Evolutionary conservation across 2,113 vertebrate species (phyloP).

Genomic region (Vanacampus margaritifer): DNA sequence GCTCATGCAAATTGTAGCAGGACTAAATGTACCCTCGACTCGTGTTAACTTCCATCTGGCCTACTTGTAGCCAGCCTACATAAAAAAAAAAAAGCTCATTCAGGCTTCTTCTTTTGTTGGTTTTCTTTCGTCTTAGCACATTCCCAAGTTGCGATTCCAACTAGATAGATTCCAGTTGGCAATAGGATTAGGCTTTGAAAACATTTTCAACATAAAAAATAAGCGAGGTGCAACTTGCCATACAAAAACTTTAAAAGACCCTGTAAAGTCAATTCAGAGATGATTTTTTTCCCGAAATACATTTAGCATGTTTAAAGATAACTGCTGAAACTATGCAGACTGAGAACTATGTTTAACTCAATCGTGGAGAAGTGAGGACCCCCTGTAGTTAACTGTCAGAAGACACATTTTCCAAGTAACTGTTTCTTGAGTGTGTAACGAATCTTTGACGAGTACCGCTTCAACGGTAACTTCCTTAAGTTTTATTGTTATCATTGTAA

Average conservation of each 20-base stretch:
- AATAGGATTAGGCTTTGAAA: not conserved
- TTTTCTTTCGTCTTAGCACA: not conserved
- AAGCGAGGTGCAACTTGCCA: not conserved
- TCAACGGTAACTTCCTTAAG: too few species aligned
- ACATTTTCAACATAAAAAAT: not conserved
- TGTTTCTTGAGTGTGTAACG: too few species aligned
- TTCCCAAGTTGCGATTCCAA: not conserved
- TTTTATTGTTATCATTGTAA: too few species aligned
- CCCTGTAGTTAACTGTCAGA: too few species aligned
- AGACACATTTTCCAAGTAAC: too few species aligned
- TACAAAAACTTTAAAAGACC: not conserved
- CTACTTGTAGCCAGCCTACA: slow-evolving; percentile 11
- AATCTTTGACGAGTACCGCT: too few species aligned
- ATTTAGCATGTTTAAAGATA: too few species aligned
- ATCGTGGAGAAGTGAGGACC: too few species aligned
- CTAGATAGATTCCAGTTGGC: not conserved
- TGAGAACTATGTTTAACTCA: too few species aligned
- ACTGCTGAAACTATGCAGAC: too few species aligned
- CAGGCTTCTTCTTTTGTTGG: not conserved
- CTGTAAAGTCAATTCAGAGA: not conserved
- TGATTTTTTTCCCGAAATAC: not conserved
- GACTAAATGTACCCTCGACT: slow-evolving; percentile 30
- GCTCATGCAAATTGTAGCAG: slow-evolving; percentile 43
- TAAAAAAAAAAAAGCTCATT: not conserved
- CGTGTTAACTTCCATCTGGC: slow-evolving; percentile 51